Base-by-base conservation (phyloP, 1,140 invertebrate species). In the Zaprionus camerounensis region DNA sequence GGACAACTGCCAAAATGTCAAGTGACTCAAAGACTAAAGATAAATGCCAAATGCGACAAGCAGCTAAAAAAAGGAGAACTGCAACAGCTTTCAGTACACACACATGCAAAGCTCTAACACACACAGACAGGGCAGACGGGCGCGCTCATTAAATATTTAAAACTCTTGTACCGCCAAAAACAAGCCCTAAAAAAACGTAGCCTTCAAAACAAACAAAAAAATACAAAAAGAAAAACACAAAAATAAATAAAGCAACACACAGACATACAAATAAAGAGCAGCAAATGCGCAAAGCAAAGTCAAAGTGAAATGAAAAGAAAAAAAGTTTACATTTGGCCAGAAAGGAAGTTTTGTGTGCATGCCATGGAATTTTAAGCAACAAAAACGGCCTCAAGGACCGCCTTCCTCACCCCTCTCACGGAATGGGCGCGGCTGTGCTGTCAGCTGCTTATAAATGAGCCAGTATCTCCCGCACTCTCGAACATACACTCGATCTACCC, bases 141-240 rank as follows among this genome's bases (percentile, higher is more conserved):
- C 34, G 56, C 36, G 26, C 73, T 81, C 80, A 80, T 81, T 80
- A 81, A 76, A 81, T 80, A 81, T 81, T 81, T 81, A 80, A 81
- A 73, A 76, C 73, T 76, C 69, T 72, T 76, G 71, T 70, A 67
- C 41, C 71, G 44, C 63, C 63, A 79, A 79, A 71, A 61, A 65
- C 31, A 71, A 71, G 38, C 51, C 5, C 46, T 17, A 67, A 65
- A 56, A 68, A 71, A 67, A 80, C 69, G 64, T 73, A 69, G 34
- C 24, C 41, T 62, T 28, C 15, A 34, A 65, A 58, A 66, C 26
- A 24, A 34, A 2, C 26, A 65, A 65, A 51, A 49, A 9, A 49
- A 20, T 2, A 22, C 11, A 34, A 58, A 44, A 64, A 59, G 34
- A 65, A 31, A 69, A 61, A 24, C 6, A 34, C 38, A 46, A 64